phyloP scores from a whole-genome alignment of 2,888 invertebrate genomes.

The Leptinotarsa tumamoca region DNA sequence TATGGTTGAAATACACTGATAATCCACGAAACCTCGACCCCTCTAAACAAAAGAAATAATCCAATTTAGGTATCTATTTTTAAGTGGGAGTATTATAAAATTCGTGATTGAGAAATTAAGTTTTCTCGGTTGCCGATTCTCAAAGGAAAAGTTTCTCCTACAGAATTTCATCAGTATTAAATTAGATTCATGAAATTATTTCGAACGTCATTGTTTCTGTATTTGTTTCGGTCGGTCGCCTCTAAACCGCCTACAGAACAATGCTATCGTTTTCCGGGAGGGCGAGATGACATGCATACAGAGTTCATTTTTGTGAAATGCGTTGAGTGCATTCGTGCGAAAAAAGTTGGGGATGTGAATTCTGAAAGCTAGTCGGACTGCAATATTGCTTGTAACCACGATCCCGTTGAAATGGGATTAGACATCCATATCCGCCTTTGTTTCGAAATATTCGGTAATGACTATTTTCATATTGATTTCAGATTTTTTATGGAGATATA shows the following conservation, averaged over 20 bases:
- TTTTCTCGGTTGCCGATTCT: neutral
- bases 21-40: too few species aligned
- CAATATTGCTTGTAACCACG: slow-evolving; percentile 28
- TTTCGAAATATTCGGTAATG: too few species aligned
- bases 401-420: too few species aligned
- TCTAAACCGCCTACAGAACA: slow-evolving; percentile 51
- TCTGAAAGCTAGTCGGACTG: slow-evolving; percentile 23
- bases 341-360: slow-evolving; percentile 52
- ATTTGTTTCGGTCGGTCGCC: slow-evolving; percentile 54
- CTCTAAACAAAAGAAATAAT: too few species aligned
- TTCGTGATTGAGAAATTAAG: neutral
- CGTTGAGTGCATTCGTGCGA: slow-evolving; percentile 56
- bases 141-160: slow-evolving; percentile 14
- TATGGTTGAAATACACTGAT: too few species aligned
- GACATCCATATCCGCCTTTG: too few species aligned
- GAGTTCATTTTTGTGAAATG: slow-evolving; percentile 60
- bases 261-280: slow-evolving; percentile 57
- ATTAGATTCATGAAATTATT: slow-evolving; percentile 14
- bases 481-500: too few species aligned
- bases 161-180: slow-evolving; percentile 14
- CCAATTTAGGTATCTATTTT: too few species aligned
- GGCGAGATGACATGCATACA: slow-evolving; percentile 60
- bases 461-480: too few species aligned
- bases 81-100: neutral
- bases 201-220: slow-evolving; percentile 29